Percentiles rank a stretch among this genome's conserved stretches.
These are phyloP conservation scores for Drosophila lacertosa DNA, from an alignment of 1,140 invertebrate genomes.

Conservation along the genomic window DNA sequence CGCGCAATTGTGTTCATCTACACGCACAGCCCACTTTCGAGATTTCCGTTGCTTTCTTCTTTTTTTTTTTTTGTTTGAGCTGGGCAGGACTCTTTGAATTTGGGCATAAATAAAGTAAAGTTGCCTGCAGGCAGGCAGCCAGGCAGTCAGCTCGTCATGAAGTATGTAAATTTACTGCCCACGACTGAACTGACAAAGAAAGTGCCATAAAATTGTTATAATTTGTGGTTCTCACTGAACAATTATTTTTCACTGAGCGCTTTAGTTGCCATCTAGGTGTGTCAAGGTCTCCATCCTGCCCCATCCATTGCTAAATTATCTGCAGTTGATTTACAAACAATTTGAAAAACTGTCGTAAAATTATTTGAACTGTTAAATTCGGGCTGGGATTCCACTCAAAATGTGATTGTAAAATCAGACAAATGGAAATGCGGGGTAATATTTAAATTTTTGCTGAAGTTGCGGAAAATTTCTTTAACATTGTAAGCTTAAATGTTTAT, in stretches of 20 bases:
- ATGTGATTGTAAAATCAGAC: constrained; percentile 30
- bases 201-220: constrained; percentile 74
- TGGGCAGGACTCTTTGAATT: constrained; percentile 40
- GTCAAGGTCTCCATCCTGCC: constrained; percentile 21
- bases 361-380: constrained; percentile 40
- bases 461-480: neutral
- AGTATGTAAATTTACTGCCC: constrained; percentile 76
- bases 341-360: constrained; percentile 60
- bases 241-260: constrained; percentile 60
- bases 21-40: constrained; percentile 61
- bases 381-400: constrained; percentile 22
- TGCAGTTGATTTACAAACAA: constrained; percentile 73
- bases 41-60: constrained; percentile 22
- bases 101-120: constrained; percentile 69
- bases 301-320: constrained; percentile 58
- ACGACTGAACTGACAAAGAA: constrained; percentile 47
- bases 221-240: constrained; percentile 73
- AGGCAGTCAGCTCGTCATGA: constrained; percentile 57
- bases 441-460: constrained; percentile 3
- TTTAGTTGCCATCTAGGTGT: constrained; percentile 50
- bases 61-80: constrained; percentile 1
- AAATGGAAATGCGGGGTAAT: constrained; percentile 18
- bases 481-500: neutral
- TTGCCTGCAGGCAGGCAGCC: constrained; percentile 65
- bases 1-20: constrained; percentile 77